Percentiles rank a stretch among this genome's conserved stretches.
These are phyloP conservation scores for Rhagoletis zephyria DNA, from an alignment of 1,140 invertebrate species.

Conservation along the genomic window DNA sequence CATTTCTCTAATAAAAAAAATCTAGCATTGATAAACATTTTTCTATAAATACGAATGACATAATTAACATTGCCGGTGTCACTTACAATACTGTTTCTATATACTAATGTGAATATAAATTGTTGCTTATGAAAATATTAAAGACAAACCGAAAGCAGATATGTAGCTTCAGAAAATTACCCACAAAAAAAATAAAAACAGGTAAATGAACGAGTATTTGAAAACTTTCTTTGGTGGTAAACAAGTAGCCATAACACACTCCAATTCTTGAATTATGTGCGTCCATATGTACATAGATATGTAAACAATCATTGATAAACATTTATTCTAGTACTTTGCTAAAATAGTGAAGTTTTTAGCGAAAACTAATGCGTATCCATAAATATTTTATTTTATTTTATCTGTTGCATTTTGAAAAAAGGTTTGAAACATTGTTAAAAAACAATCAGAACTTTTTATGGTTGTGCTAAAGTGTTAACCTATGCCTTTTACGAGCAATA, in stretches of 20 bases:
- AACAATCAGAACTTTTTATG: no score
- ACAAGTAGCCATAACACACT: neutral
- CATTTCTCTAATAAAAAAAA: no score
- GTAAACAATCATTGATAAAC: neutral
- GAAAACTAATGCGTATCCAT: neutral
- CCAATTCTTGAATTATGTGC: neutral
- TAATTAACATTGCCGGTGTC: no score
- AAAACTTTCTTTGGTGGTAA: neutral
- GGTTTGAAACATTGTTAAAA: neutral
- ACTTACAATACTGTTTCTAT: no score
- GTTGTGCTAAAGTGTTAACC: neutral
- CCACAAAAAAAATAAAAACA: neutral
- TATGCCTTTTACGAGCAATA: conserved; percentile 18
- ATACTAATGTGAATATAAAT: no score
- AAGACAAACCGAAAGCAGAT: neutral
- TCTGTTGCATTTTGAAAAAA: neutral
- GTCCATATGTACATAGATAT: neutral
- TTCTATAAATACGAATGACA: no score
- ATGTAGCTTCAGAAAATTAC: neutral
- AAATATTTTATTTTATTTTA: conserved; percentile 12
- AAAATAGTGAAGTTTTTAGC: neutral
- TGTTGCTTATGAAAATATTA: neutral
- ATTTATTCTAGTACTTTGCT: neutral
- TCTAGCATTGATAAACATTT: no score
- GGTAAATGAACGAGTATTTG: neutral